Percentiles rank a stretch among this genome's conserved stretches.
Evolutionary conservation across 2,888 invertebrate species (phyloP).

Genomic region (Cantharis rustica): DNA sequence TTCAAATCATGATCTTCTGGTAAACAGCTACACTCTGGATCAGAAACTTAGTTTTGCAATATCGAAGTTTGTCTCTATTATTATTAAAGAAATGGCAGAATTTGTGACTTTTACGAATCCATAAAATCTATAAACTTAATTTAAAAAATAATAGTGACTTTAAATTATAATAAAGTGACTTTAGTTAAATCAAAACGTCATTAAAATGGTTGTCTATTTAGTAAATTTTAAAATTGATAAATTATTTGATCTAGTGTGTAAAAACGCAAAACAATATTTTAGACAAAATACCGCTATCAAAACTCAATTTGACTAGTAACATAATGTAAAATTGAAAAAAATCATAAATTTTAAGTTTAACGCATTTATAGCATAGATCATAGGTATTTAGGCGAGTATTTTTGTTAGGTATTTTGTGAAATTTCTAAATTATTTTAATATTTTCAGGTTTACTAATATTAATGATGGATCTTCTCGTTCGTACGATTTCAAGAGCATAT

Average conservation of each 20-base stretch:
- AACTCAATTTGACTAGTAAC: not conserved
- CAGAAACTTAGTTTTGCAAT: too few species aligned
- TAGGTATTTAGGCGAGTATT: not conserved
- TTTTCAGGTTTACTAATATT: not conserved
- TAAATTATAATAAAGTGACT: too few species aligned
- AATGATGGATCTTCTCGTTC: conserved; percentile 22
- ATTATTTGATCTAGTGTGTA: not conserved
- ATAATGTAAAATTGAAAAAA: not conserved
- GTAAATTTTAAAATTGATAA: too few species aligned
- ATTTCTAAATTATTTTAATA: not conserved
- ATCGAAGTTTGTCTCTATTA: too few species aligned
- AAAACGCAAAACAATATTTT: not conserved
- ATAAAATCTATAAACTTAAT: too few species aligned
- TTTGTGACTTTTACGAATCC: too few species aligned
- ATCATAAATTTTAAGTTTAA: not conserved
- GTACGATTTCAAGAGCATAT: conserved; percentile 48
- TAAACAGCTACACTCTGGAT: too few species aligned
- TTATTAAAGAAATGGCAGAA: too few species aligned
- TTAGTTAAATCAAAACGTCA: too few species aligned
- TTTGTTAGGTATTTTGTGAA: not conserved
- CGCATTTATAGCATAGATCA: not conserved
- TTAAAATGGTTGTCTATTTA: too few species aligned
- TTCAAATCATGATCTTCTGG: too few species aligned
- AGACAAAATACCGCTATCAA: not conserved
- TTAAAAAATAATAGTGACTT: too few species aligned